A percentile compares a stretch with the other conserved stretches of the same genome.
Evolutionary conservation across 2,888 invertebrate genomes (phyloP).

Genomic region (Empis stercorea): DNA sequence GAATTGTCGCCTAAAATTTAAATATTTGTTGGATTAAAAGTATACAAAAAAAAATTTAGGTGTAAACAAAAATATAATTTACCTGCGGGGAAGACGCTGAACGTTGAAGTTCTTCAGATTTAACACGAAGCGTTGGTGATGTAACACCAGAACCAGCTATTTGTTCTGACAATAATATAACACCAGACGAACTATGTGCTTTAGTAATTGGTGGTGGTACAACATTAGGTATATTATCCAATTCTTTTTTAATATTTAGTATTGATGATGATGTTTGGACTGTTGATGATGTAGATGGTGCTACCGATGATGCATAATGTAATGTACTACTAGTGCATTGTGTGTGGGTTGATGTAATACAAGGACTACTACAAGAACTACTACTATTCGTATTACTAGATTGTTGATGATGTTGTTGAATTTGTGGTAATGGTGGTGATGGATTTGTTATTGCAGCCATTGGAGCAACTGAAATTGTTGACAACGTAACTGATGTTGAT

Average conservation of each 20-base stretch:
- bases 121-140: constrained; percentile 37
- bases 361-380: not conserved
- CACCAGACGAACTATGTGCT: constrained; percentile 18
- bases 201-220: constrained; percentile 4
- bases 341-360: not conserved
- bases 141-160: constrained; percentile 8
- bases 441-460: too few species aligned
- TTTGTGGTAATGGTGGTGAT: not conserved
- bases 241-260: constrained; percentile 10
- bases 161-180: constrained; percentile 19
- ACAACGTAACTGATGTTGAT: constrained; percentile 1
- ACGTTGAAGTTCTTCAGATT: constrained; percentile 46
- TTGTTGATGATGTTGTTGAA: not conserved
- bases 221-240: constrained; percentile 5
- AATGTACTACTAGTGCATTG: not conserved
- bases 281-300: constrained; percentile 1
- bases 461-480: not conserved
- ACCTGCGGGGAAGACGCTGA: constrained; percentile 51
- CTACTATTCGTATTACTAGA: too few species aligned
- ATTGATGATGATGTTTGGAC: constrained; percentile 1
- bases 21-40: too few species aligned
- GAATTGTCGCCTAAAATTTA: constrained; percentile 30
- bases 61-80: too few species aligned
- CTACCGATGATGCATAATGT: constrained; percentile 16
- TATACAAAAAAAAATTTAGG: too few species aligned